These are phyloP conservation scores for Brachionus asplanchnoidis DNA, from an alignment of 1,140 invertebrate species.

Conservation along the genomic window DNA sequence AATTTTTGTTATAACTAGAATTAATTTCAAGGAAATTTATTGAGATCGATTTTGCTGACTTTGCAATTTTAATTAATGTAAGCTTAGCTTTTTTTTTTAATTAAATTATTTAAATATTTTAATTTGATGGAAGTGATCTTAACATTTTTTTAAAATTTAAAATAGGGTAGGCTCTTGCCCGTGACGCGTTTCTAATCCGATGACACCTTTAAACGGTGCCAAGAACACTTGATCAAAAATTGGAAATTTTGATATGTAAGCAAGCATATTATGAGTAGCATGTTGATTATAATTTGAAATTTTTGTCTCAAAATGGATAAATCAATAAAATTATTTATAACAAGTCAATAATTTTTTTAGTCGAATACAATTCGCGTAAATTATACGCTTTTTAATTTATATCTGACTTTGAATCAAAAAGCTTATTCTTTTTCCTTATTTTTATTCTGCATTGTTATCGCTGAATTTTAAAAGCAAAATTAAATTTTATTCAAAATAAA, in stretches of 20 bases:
- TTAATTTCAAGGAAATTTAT: too few relatives aligned
- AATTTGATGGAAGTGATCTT: too few relatives aligned
- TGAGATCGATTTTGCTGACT: too few relatives aligned
- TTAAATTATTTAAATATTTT: too few relatives aligned
- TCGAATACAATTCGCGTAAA: not conserved
- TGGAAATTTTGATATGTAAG: not conserved
- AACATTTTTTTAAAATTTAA: too few relatives aligned
- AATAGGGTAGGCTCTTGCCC: not conserved
- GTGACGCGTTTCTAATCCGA: not conserved
- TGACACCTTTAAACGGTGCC: not conserved
- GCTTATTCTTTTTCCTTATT: not conserved
- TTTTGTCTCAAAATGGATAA: not conserved
- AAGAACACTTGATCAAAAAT: not conserved
- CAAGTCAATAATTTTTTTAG: not conserved
- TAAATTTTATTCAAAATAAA: not conserved
- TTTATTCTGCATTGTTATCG: not conserved
- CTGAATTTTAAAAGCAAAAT: not conserved
- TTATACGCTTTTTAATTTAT: slow-evolving; percentile 1
- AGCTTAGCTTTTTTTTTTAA: too few relatives aligned
- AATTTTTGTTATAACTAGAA: too few relatives aligned
- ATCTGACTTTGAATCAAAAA: not conserved
- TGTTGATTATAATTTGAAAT: not conserved
- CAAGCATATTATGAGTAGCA: not conserved
- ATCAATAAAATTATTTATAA: slow-evolving; percentile 32
- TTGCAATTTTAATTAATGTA: too few relatives aligned